Evolutionary conservation across 1,140 invertebrate species (phyloP).

Genomic region (Argopecten irradians): DNA sequence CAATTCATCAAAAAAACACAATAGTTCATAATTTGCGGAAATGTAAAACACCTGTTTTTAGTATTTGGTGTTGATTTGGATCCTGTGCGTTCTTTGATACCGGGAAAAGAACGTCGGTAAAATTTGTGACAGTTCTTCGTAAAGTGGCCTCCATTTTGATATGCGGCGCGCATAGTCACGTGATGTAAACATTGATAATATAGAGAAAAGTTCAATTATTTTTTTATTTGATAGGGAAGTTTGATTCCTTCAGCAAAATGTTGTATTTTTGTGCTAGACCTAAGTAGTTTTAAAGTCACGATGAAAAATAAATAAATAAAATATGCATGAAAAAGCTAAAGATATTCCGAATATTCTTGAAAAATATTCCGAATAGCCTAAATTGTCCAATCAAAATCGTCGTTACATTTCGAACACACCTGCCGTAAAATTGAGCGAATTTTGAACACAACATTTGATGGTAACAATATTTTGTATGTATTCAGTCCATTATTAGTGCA

Average conservation of each 20-base stretch:
- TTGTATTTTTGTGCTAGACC: not conserved
- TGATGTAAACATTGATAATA: conserved; percentile 57
- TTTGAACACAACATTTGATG: not conserved
- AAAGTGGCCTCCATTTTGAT: conserved; percentile 69
- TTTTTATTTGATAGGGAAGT: not conserved
- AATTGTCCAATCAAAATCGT: not conserved
- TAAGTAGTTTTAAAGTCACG: not conserved
- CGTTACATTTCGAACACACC: conserved; percentile 5
- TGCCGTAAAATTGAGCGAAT: not conserved
- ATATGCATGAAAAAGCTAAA: not conserved
- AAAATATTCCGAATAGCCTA: not conserved
- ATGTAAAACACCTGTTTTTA: conserved; percentile 66
- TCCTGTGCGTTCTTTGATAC: conserved; percentile 70
- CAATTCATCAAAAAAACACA: not conserved
- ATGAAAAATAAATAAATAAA: not conserved
- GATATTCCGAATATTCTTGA: not conserved
- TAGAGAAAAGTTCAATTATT: not conserved
- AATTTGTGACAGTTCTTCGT: conserved; percentile 74
- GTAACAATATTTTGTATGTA: not conserved
- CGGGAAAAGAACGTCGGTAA: conserved; percentile 79
- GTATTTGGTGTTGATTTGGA: conserved; percentile 65
- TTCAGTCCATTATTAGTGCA: not conserved
- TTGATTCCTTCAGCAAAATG: not conserved
- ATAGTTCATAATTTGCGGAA: not conserved
- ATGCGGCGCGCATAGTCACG: conserved; percentile 56